Conservation (phyloP, 64 coral and sea anemone genomes). For the Porites lutea region DNA sequence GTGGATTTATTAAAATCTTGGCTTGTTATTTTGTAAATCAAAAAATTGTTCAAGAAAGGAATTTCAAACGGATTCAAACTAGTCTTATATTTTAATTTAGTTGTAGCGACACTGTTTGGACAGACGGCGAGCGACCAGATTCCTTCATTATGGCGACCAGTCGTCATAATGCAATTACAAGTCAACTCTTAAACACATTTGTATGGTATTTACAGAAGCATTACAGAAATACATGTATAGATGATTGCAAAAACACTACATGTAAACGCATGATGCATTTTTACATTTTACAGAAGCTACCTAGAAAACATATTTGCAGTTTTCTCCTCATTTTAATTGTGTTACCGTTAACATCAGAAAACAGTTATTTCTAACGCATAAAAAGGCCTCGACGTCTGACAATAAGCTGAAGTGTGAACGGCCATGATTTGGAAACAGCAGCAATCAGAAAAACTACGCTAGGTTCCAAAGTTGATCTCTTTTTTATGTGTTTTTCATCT, state of each 20-base stretch:
- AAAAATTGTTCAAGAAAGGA: not conserved
- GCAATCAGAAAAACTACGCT: not conserved
- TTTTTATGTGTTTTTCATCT: not conserved
- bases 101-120: too few relatives aligned
- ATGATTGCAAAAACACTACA: not conserved
- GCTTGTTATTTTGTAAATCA: not conserved
- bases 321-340: not conserved
- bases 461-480: not conserved
- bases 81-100: too few relatives aligned
- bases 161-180: not conserved
- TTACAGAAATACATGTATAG: not conserved
- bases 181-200: not conserved
- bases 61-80: not conserved
- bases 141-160: not conserved
- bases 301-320: not conserved
- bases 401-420: not conserved
- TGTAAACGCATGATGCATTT: too few relatives aligned
- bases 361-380: not conserved
- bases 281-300: too few relatives aligned
- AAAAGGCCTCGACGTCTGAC: not conserved
- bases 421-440: not conserved
- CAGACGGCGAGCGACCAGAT: not conserved
- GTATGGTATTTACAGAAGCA: not conserved
- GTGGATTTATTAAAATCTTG: too few relatives aligned
- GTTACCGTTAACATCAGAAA: not conserved